Conservation (phyloP, 2,113 vertebrate species). For the Corydoras maculifer region DNA sequence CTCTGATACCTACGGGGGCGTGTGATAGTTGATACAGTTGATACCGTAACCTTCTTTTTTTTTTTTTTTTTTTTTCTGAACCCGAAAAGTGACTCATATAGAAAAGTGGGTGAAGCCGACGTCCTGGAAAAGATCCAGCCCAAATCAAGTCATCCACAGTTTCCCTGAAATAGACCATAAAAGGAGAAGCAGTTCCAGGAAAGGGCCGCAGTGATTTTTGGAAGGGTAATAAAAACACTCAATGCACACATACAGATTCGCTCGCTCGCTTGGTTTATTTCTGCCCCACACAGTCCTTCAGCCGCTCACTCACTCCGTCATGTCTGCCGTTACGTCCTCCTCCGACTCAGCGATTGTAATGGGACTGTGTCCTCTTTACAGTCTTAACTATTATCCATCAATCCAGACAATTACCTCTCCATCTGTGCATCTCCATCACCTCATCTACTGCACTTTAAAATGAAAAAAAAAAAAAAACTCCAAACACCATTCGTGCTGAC, state of each 20-base stretch:
- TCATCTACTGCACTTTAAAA: constrained; percentile 23
- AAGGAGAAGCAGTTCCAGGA: constrained; percentile 31
- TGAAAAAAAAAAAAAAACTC: not conserved
- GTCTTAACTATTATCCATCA: constrained; percentile 26
- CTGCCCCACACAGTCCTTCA: not conserved
- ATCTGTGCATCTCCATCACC: constrained; percentile 20
- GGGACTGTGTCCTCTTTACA: constrained; percentile 9
- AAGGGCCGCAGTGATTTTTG: constrained; percentile 21
- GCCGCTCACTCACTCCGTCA: too few species aligned
- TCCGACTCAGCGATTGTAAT: constrained; percentile 16
- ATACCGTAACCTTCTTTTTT: too few species aligned
- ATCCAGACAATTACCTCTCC: constrained; percentile 13
- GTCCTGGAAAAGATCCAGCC: not conserved
- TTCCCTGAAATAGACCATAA: constrained; percentile 27
- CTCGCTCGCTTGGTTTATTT: too few species aligned
- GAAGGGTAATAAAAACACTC: constrained; percentile 14
- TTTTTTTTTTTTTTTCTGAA: too few species aligned
- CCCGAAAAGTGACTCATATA: constrained; percentile 28
- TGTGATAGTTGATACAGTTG: too few species aligned
- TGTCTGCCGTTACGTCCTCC: not conserved
- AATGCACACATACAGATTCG: not conserved
- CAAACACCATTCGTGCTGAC: constrained; percentile 32
- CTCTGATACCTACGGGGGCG: too few species aligned
- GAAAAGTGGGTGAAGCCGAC: constrained; percentile 24
- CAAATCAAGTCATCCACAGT: constrained; percentile 23